These are phyloP conservation scores for Ectemnius cavifrons DNA, from an alignment of 2,888 invertebrate species.

Conservation along the genomic window DNA sequence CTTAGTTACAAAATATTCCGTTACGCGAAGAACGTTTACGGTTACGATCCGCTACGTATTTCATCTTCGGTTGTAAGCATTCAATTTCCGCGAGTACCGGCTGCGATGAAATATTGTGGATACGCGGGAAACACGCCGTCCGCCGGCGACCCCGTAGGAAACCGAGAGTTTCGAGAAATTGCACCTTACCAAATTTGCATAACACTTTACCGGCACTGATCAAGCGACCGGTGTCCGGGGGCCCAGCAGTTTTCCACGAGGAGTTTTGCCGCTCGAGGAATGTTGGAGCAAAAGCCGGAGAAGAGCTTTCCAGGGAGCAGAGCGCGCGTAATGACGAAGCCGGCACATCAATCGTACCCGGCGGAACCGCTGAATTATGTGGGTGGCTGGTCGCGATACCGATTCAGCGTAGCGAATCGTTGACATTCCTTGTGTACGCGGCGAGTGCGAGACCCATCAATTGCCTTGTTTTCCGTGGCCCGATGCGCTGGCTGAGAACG, in stretches of 20 bases:
- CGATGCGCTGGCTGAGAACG: conserved; percentile 9
- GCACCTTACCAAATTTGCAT: no score
- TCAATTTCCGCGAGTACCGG: conserved; percentile 17
- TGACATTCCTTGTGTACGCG: conserved; percentile 45
- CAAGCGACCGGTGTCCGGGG: no score
- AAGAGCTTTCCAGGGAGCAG: conserved; percentile 4
- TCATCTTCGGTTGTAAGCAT: conserved; percentile 20
- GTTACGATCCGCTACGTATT: conserved; percentile 4
- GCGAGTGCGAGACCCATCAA: conserved; percentile 20
- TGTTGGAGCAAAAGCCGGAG: no score
- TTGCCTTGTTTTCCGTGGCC: conserved; percentile 35
- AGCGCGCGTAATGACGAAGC: conserved; percentile 19
- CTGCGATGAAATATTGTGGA: conserved; percentile 6
- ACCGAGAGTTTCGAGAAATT: no score
- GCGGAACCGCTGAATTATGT: conserved; percentile 52
- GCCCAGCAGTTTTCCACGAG: no score
- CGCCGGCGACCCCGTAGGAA: no score
- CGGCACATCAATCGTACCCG: conserved; percentile 6
- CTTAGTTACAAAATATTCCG: conserved; percentile 14
- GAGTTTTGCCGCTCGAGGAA: no score
- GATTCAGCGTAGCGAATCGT: conserved; percentile 50
- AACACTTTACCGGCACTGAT: no score
- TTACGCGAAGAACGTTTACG: conserved; percentile 13
- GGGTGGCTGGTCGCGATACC: conserved; percentile 40
- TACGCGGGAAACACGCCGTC: conserved; percentile 2